These are phyloP conservation scores for Onchidella celtica DNA, from an alignment of 2,888 invertebrate species.

Conservation along the genomic window DNA sequence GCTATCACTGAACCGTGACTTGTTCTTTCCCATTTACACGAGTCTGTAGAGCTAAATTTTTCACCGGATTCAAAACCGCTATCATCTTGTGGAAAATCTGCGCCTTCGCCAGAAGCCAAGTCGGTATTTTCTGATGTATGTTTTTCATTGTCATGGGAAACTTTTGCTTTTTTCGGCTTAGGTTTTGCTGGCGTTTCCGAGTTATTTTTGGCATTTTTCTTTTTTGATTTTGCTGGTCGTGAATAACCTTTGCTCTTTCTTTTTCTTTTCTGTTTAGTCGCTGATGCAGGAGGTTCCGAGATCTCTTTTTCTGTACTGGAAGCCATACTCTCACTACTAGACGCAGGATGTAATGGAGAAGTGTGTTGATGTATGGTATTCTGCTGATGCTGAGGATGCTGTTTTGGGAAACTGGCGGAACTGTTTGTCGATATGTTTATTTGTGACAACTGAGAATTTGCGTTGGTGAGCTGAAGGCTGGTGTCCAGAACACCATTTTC, in stretches of 20 bases:
- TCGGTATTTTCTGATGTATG: not conserved
- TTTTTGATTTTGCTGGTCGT: constrained; percentile 21
- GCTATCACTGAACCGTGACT: not conserved
- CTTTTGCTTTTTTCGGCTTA: constrained; percentile 2
- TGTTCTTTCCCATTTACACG: not conserved
- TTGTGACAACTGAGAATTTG: not conserved
- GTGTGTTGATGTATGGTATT: too few relatives aligned
- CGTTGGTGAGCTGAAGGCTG: not conserved
- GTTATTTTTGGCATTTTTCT: not conserved
- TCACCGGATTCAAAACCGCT: constrained; percentile 40
- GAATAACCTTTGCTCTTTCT: constrained; percentile 35
- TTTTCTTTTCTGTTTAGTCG: constrained; percentile 26
- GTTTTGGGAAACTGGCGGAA: not conserved
- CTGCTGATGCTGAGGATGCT: not conserved
- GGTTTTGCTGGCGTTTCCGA: not conserved
- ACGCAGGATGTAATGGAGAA: not conserved
- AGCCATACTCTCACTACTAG: not conserved
- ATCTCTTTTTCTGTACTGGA: not conserved
- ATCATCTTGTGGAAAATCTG: constrained; percentile 21
- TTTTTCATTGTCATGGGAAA: not conserved
- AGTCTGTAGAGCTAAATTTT: not conserved
- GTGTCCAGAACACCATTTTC: not conserved
- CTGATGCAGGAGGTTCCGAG: not conserved
- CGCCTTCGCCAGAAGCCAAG: not conserved
- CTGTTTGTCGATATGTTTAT: not conserved